Conservation (phyloP, 2,113 vertebrate species). For the Saiga tatarica region DNA sequence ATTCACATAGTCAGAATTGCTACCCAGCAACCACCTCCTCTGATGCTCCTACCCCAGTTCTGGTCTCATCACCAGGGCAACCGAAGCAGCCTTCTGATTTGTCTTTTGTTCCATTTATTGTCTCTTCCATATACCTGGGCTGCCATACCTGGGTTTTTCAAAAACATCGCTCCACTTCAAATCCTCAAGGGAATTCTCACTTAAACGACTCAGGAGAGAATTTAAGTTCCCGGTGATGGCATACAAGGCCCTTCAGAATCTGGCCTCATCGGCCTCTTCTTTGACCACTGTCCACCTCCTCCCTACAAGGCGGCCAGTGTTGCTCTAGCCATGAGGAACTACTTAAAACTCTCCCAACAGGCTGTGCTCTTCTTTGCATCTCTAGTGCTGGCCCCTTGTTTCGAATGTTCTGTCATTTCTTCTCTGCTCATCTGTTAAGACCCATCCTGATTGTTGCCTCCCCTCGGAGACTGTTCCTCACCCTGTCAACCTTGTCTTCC, state of each 20-base stretch:
- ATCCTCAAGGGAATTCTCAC: neutral
- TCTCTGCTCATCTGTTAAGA: neutral
- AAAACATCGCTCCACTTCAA: neutral
- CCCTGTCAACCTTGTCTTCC: neutral
- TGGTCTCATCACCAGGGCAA: too few species aligned
- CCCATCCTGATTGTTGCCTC: neutral
- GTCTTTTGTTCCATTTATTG: neutral
- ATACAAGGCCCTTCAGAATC: accelerated
- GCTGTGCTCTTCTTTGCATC: neutral
- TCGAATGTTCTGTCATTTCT: neutral
- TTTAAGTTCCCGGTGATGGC: accelerated
- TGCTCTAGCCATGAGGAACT: too few species aligned
- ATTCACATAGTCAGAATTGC: too few species aligned
- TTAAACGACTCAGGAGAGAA: neutral
- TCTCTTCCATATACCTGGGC: neutral
- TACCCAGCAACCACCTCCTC: too few species aligned
- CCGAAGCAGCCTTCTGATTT: neutral
- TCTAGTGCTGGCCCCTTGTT: neutral
- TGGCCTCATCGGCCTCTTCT: neutral
- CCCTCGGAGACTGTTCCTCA: neutral
- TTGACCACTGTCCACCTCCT: neutral
- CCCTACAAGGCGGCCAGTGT: accelerated
- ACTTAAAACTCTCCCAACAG: accelerated
- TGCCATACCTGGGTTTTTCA: neutral
- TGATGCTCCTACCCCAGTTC: too few species aligned